Percentiles rank a stretch among this genome's conserved stretches.
phyloP scores from a whole-genome alignment of 2,113 vertebrate species.

The Corvus cornix region DNA sequence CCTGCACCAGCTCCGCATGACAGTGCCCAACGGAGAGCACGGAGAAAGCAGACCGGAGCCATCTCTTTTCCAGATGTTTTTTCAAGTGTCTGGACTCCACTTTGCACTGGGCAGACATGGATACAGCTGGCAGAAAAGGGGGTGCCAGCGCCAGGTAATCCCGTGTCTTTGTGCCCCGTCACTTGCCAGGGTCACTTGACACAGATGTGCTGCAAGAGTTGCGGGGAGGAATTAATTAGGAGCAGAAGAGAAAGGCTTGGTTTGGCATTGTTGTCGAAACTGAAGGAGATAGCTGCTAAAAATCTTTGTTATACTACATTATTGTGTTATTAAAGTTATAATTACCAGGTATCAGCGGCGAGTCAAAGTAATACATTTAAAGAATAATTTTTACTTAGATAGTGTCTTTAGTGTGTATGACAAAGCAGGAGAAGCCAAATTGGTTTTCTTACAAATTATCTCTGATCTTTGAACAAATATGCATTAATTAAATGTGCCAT shows the following conservation, averaged over 20 bases:
- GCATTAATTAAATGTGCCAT: conserved; percentile 7
- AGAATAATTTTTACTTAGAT: conserved; percentile 24
- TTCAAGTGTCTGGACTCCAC: neutral
- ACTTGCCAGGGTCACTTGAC: fast-evolving
- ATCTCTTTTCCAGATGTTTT: neutral
- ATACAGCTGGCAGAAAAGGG: neutral
- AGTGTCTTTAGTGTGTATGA: neutral
- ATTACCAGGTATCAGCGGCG: neutral
- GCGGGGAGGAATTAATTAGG: neutral
- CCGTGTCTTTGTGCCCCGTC: fast-evolving
- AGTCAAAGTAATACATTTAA: conserved; percentile 3
- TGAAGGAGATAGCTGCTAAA: neutral
- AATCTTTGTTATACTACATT: neutral
- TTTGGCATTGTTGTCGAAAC: neutral
- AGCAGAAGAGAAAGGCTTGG: neutral
- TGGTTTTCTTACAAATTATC: conserved; percentile 21
- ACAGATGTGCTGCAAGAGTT: fast-evolving
- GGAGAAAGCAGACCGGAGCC: neutral
- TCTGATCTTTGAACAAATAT: conserved; percentile 20
- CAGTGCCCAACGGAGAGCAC: fast-evolving
- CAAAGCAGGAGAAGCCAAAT: neutral
- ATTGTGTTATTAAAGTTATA: neutral
- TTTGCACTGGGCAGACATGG: neutral
- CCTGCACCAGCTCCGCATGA: fast-evolving
- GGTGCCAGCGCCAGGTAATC: neutral